Conservation (phyloP, 2,113 vertebrate species). For the Gnathonemus longibarbis region DNA sequence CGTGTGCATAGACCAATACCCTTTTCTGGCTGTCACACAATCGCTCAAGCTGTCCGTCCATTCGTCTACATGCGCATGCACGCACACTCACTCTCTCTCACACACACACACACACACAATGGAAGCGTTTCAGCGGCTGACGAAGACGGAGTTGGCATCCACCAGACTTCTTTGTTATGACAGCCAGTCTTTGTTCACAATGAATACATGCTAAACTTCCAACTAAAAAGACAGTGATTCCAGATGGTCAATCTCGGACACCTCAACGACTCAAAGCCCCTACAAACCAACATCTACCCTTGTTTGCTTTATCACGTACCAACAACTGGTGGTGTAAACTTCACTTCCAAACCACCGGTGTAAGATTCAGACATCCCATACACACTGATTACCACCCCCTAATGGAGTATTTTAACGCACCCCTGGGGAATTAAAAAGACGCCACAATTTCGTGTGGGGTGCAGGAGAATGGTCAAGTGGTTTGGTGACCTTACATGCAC, state of each 20-base stretch:
- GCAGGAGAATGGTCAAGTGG: background rate
- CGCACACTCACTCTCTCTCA: background rate
- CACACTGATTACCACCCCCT: background rate
- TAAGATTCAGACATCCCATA: background rate
- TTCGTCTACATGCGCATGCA: background rate
- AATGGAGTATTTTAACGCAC: background rate
- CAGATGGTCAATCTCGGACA: background rate
- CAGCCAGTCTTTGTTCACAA: background rate
- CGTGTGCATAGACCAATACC: background rate
- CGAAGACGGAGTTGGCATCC: background rate
- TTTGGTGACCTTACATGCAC: background rate
- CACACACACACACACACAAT: background rate
- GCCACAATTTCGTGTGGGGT: background rate
- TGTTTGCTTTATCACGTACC: background rate
- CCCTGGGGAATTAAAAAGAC: background rate
- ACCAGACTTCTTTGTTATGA: background rate
- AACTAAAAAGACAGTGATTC: background rate
- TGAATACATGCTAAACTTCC: background rate
- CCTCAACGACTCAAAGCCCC: background rate
- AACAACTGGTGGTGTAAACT: background rate
- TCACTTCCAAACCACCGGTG: background rate
- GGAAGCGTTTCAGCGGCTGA: background rate
- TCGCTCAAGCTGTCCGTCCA: background rate
- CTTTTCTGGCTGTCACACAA: background rate
- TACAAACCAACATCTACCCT: background rate